Evolutionary conservation across 2,888 invertebrate genomes (phyloP), one percentile per base, ranked within the genome.

Genomic region (Salticus scenicus): DNA sequence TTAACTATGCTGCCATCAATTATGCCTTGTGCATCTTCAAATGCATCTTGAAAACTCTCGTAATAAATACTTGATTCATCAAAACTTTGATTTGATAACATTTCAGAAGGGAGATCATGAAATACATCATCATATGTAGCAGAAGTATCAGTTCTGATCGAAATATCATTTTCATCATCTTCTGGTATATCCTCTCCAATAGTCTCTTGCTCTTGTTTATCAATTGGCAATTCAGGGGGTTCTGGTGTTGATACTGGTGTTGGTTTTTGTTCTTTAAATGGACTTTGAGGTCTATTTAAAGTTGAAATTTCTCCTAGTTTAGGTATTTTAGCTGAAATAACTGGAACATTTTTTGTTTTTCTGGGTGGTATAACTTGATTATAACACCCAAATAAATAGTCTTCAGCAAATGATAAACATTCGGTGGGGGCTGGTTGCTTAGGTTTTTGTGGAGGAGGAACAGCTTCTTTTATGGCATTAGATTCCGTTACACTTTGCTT

Each of bases 311-410:
- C 24, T 12, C 47, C 5, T 8, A 41, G 5, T 24, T 70, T 85
- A 4, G 71, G 30, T 27, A 37, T 70, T 31, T 28, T 17, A 31
- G 28, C 12, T 33, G 57, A 5, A 24, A 27, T 8, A 41, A 12
- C 17, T 7, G 64, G 2, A 47, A 79, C 79, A 20, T 75, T 80
- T 42, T 75, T 86, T 14, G 28, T 41, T 66, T 71, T 75, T 37
- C 75, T 86, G 14, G 77, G 77, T 0, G 63, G 20, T 63, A 67
- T 57, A 7, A 85, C 85, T 41, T 80, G 71, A 75, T 80, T 86
- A 31, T 86, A 86, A 10, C 80, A 86, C 5, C 86, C 86, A 75
- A 80, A 86, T 28, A 86, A 86, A 37, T 86, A 86, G 37, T 86
- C 86, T 67, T 86, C 86, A 27, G 80, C 80, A 71, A 80, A 86